phyloP scores from a whole-genome alignment of 2,797 vertebrate species.

The Thamnophis elegans region DNA sequence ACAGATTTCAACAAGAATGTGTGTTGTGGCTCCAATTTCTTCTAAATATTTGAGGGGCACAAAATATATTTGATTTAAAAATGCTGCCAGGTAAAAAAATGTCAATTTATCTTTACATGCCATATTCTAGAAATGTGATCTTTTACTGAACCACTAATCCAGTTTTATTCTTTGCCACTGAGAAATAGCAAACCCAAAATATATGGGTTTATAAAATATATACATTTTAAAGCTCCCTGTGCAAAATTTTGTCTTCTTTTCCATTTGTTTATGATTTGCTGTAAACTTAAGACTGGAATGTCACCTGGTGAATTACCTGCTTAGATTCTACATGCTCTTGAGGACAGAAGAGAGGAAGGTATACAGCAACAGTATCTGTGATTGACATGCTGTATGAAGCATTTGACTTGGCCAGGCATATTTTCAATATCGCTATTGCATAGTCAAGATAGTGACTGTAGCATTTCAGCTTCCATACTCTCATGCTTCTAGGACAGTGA shows the following conservation, averaged over 20 bases:
- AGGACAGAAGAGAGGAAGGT: not conserved
- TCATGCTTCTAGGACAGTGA: not conserved
- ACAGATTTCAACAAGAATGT: not conserved
- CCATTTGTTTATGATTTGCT: not conserved
- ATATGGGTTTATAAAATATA: too few species aligned
- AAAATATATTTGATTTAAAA: not conserved
- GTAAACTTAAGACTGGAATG: not conserved
- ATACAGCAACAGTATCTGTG: not conserved
- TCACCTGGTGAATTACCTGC: not conserved
- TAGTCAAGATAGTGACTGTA: not conserved
- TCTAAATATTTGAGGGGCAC: not conserved
- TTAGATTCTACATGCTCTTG: not conserved
- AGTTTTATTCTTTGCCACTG: not conserved
- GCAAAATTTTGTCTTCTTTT: not conserved
- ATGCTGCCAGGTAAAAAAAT: not conserved
- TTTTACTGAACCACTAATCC: not conserved
- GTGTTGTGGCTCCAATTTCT: not conserved
- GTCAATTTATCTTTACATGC: not conserved
- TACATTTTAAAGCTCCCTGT: not conserved
- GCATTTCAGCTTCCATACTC: not conserved
- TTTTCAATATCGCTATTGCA: not conserved
- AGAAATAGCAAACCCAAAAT: not conserved
- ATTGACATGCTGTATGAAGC: not conserved
- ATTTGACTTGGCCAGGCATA: not conserved
- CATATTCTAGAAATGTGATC: not conserved